Base-by-base conservation (phyloP, 1,140 invertebrate genomes). In the Diuraphis noxia region DNA sequence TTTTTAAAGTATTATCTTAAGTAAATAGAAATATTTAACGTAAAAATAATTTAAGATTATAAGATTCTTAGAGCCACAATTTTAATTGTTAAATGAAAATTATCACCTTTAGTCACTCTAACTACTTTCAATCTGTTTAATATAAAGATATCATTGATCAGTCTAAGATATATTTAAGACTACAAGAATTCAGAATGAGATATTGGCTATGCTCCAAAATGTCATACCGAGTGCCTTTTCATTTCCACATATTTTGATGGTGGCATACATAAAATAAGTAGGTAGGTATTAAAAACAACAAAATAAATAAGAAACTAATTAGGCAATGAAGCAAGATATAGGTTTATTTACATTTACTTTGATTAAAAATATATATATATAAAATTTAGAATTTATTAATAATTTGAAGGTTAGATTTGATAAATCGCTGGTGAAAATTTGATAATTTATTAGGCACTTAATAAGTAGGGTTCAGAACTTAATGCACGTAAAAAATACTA, bases 161-260 rank as follows among this genome's bases (percentile, higher is more conserved):
- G 46, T 52, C 85, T 38, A 87, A 52, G 85, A 87, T 87, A 87
- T 87, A 87, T 87, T 56, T 87, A 87, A 87, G 85, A 25, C 85
- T 87, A 49, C 13, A 85, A 87, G 85, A 87, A 87, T 87, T 87
- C 56, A 87, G 49, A 56, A 13, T 38, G 43, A 86, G 21, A 86
- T 87, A 87, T 87, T 87, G 85, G 85, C 85, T 38, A n/a, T 30
- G 10, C 1, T 87, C 85, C 49, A 56, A 56, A 87, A 46, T 43
- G 10, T 72, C 56, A n/a, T 72, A 2, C 30, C 1, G 52, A 56
- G n/a, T 72, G 30, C 34, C 56, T 72, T 72, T 72, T 72, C n/a
- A 72, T 72, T n/a, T 72, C 30, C 56, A 72, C 56, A 72, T 72
- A 72, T 72, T 72, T 72, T 72, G 56, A 72, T 72, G 10, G n/a